Evolutionary conservation across 2,113 vertebrate genomes (phyloP), one percentile per base, ranked within the genome.

Genomic region (Caracal caracal): DNA sequence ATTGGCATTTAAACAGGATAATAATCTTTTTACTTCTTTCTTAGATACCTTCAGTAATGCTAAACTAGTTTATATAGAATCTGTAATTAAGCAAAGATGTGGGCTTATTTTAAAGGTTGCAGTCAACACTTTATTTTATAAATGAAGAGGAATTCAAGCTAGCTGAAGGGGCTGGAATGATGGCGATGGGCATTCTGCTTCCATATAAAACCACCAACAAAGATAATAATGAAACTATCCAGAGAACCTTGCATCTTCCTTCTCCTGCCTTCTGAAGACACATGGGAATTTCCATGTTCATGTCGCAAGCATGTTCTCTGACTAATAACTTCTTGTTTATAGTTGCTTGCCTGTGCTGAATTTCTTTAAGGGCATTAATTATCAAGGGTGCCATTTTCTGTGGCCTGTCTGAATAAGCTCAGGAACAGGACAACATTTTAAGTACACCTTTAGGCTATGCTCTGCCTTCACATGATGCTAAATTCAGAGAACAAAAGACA

Each of bases 21-120:
- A 93, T 88, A 97, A 95, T 95, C 86, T 95, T 96, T 94, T 94
- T 71, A 91, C 33, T 75, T 83, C 51, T 97, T 37, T 63, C 95
- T 97, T 96, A 94, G 93, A 97, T 95, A 97, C 79, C 40, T 97
- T 73, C 43, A 30, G 28, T 94, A 96, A 93, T 89, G 80, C 78
- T 90, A 95, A 94, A 84, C 96, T 80, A 13, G 96, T 97, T 98
- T 97, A 93, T 97, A 85, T 94, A 89, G 78, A 56, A 95, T 63
- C n/a, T 73, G 30, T 97, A 97, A 97, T 96, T 94, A 98, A 98
- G 97, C 51, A 98, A 98, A 98, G 35, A 96, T 93, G 73, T 61
- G 11, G 24, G 10, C 81, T 95, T 47, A 53, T 95, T 98, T 98
- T 97, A 92, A 88, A 96, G 75, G 86, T 96, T 93, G 63, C 71